Evolutionary conservation across 2,113 vertebrate species (phyloP).

Genomic region (Anser brachyrhynchus): DNA sequence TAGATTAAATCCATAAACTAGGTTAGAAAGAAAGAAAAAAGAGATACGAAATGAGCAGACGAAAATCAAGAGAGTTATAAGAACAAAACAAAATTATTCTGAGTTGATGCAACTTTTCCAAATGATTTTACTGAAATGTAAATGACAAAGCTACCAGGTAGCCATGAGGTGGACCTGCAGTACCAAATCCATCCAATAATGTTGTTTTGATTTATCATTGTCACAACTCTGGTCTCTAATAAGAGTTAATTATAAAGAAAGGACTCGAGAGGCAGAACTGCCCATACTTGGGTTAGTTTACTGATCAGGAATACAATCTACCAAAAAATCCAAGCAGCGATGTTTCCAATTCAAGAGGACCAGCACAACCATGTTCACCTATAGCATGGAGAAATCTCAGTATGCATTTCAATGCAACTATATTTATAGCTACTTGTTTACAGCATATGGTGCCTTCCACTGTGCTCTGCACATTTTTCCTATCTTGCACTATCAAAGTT

Average conservation of each 20-base stretch:
- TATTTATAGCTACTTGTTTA: conserved; percentile 8
- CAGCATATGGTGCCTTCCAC: neutral
- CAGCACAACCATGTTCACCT: neutral
- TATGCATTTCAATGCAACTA: neutral
- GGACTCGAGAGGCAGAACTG: neutral
- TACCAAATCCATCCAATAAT: neutral
- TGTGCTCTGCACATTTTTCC: neutral
- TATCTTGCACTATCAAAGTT: conserved; percentile 14
- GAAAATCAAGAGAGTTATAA: neutral
- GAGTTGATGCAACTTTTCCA: neutral
- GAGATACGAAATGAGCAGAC: neutral
- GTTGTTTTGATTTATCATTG: neutral
- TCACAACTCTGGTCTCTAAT: neutral
- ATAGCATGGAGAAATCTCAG: neutral
- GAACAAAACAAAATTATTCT: neutral
- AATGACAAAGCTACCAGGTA: neutral
- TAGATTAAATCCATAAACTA: neutral
- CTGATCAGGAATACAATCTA: neutral
- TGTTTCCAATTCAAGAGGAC: neutral
- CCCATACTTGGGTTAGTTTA: neutral
- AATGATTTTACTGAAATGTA: neutral
- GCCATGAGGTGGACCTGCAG: neutral
- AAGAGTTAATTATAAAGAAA: neutral
- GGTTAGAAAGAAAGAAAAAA: neutral
- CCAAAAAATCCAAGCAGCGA: neutral